phyloP scores from a whole-genome alignment of 2,797 vertebrate species.

The Gorsachius magnificus region DNA sequence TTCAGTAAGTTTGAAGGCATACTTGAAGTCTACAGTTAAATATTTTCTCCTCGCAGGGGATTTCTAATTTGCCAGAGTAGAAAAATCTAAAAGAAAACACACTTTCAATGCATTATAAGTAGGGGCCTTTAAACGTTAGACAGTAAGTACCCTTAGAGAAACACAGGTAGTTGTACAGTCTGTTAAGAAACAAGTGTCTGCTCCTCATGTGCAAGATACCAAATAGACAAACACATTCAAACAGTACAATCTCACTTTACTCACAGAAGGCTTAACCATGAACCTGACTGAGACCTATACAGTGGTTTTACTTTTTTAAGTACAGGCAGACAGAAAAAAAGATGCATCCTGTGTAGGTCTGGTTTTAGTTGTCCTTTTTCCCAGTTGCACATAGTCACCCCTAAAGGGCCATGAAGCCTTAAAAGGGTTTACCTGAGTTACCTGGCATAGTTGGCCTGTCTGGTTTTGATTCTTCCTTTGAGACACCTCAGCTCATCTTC shows the following conservation, averaged over 20 bases:
- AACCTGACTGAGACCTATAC: background rate
- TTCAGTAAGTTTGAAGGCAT: background rate
- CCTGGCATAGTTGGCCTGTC: background rate
- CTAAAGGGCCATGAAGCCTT: background rate
- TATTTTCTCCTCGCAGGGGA: background rate
- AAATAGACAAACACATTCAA: background rate
- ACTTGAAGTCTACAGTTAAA: background rate
- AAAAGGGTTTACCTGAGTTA: background rate
- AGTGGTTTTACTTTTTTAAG: background rate
- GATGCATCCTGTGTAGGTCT: background rate
- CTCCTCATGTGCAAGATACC: background rate
- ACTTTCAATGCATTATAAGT: background rate
- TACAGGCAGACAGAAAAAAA: background rate
- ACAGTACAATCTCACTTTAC: background rate
- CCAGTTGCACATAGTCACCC: accelerated
- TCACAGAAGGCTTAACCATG: background rate
- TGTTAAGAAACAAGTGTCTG: background rate
- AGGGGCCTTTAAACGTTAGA: background rate
- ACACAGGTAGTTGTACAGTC: background rate
- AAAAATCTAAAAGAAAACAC: background rate
- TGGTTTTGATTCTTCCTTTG: background rate
- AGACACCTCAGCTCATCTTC: background rate
- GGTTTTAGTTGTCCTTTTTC: background rate
- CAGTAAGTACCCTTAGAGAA: background rate
- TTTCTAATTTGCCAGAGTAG: background rate